These are phyloP conservation scores for Halictus ligatus DNA, from an alignment of 2,888 invertebrate genomes.

Conservation along the genomic window DNA sequence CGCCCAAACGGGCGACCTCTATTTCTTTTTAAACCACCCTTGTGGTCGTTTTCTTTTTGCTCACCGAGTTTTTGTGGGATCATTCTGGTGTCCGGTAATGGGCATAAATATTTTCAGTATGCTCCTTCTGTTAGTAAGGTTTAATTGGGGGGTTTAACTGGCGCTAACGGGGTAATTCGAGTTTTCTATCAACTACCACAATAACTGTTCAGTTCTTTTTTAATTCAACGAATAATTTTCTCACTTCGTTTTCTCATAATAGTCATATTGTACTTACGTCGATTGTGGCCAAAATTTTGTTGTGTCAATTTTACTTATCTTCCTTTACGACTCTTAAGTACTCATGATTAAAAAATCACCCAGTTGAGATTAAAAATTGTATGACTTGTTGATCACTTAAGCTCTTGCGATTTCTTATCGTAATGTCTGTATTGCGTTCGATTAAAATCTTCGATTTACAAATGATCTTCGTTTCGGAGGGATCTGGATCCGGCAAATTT, in stretches of 20 bases:
- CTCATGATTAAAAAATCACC: not conserved
- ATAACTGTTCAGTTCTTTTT: too few relatives aligned
- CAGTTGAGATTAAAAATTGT: not conserved
- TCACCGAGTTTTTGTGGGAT: not conserved
- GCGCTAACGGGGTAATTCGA: not conserved
- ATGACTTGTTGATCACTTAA: not conserved
- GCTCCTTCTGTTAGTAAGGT: not conserved
- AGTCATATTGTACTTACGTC: too few relatives aligned
- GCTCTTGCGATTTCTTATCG: too few relatives aligned
- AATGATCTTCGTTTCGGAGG: not conserved
- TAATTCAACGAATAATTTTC: too few relatives aligned
- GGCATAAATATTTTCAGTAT: not conserved
- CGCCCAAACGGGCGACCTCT: not conserved
- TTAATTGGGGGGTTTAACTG: not conserved
- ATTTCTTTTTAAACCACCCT: not conserved
- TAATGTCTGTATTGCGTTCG: not conserved
- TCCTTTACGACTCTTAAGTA: not conserved
- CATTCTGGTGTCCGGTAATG: not conserved
- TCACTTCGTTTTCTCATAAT: too few relatives aligned
- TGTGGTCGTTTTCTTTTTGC: not conserved
- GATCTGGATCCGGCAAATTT: not conserved
- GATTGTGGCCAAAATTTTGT: too few relatives aligned
- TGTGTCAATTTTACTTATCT: too few relatives aligned
- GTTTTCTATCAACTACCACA: too few relatives aligned
- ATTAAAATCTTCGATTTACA: not conserved